These are phyloP conservation scores for Pycnonotus jocosus DNA, from an alignment of 2,113 vertebrate species.

Conservation along the genomic window DNA sequence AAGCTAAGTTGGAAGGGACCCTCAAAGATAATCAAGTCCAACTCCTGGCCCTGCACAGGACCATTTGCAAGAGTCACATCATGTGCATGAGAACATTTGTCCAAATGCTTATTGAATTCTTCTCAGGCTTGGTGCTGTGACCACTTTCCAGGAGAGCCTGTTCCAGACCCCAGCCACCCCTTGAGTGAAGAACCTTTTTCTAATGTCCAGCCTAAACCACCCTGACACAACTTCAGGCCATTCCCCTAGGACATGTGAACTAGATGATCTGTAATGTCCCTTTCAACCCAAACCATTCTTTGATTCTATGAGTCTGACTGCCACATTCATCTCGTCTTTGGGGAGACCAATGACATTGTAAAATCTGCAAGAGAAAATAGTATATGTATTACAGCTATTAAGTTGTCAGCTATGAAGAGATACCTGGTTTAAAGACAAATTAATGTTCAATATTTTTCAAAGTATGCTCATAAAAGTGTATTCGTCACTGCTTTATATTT, in stretches of 20 bases:
- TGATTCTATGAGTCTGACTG: not conserved
- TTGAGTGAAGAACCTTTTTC: not conserved
- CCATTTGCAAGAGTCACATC: not conserved
- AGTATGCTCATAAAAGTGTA: not conserved
- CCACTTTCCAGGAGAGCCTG: not conserved
- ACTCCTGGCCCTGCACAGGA: not conserved
- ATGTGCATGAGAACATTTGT: rapidly evolving
- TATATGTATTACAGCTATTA: not conserved
- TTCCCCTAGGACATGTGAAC: not conserved
- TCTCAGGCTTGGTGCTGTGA: not conserved
- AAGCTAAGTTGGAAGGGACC: not conserved
- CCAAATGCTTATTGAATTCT: not conserved
- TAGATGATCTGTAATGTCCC: not conserved
- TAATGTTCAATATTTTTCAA: not conserved
- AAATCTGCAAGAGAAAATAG: not conserved
- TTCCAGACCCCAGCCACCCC: not conserved
- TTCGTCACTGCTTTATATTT: not conserved
- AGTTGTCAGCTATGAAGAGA: not conserved
- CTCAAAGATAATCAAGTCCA: not conserved
- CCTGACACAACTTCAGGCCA: too few species aligned
- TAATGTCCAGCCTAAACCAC: not conserved
- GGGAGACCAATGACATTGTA: not conserved
- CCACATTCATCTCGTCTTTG: not conserved
- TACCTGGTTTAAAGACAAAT: not conserved
- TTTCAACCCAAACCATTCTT: not conserved